Conservation (phyloP, 2,113 vertebrate genomes). For the Mellivora capensis region DNA sequence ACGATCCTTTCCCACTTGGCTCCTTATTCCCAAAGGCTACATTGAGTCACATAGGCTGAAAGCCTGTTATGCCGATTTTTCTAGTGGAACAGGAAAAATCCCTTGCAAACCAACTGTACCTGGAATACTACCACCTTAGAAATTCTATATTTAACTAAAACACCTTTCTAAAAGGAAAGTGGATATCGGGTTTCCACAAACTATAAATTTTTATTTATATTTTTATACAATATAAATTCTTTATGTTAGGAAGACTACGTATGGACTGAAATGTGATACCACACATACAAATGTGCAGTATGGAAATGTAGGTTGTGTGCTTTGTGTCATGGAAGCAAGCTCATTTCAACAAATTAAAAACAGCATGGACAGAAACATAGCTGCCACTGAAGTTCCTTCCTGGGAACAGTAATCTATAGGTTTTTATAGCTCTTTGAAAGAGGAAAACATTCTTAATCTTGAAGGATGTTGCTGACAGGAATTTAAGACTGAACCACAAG, state of each 20-base stretch:
- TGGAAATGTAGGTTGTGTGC: not conserved
- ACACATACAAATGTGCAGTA: not conserved
- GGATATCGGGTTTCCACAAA: not conserved
- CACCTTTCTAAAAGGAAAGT: not conserved
- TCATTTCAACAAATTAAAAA: not conserved
- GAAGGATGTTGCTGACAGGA: not conserved
- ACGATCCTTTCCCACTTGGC: not conserved
- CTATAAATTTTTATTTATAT: not conserved
- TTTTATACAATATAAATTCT: not conserved
- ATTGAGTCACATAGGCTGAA: not conserved
- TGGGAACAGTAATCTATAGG: not conserved
- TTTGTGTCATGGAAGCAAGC: not conserved
- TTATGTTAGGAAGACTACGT: not conserved
- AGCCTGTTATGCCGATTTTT: not conserved
- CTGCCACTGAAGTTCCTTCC: not conserved
- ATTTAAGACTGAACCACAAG: not conserved
- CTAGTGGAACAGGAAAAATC: not conserved
- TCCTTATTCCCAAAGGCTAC: not conserved
- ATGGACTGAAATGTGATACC: not conserved
- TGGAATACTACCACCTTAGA: not conserved
- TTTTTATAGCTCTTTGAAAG: slow-evolving; percentile 18
- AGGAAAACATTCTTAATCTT: not conserved
- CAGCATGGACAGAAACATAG: not conserved
- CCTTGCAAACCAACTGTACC: not conserved
- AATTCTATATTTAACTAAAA: not conserved